Evolutionary conservation across 2,113 vertebrate species (phyloP).

Genomic region (Emydura subglobosa): DNA sequence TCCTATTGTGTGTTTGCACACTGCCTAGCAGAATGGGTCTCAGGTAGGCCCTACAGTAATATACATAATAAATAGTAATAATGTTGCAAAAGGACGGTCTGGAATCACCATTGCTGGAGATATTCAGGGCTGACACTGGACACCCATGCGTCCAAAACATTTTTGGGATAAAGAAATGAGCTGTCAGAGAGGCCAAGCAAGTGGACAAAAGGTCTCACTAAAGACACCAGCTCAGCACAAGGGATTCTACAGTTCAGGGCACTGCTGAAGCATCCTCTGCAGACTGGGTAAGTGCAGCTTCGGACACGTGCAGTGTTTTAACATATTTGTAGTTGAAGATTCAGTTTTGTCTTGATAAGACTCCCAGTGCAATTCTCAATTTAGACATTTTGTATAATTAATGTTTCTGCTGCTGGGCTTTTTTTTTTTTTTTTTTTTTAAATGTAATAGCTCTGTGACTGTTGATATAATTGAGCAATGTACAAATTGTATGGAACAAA

Average conservation of each 20-base stretch:
- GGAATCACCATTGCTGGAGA: background rate
- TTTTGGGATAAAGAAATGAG: background rate
- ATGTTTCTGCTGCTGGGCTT: conserved; percentile 32
- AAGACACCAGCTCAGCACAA: background rate
- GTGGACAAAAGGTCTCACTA: background rate
- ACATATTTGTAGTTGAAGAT: conserved; percentile 42
- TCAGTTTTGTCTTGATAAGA: conserved; percentile 10
- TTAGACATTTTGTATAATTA: conserved; percentile 64
- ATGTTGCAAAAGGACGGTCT: background rate
- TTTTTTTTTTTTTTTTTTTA: background rate
- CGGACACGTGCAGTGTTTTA: conserved; percentile 7
- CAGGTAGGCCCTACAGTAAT: background rate
- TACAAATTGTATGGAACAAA: background rate
- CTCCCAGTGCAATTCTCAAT: conserved; percentile 47
- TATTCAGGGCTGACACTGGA: background rate
- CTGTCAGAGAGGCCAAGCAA: background rate
- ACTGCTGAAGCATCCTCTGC: background rate
- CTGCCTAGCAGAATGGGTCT: background rate
- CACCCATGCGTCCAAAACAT: background rate
- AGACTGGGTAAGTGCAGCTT: background rate
- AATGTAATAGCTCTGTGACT: conserved; percentile 2
- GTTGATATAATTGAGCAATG: conserved; percentile 20
- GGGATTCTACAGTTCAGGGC: background rate
- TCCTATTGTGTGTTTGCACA: background rate
- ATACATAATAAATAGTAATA: background rate